phyloP scores from a whole-genome alignment of 2,888 invertebrate species.

The Argyresthia goedartella region DNA sequence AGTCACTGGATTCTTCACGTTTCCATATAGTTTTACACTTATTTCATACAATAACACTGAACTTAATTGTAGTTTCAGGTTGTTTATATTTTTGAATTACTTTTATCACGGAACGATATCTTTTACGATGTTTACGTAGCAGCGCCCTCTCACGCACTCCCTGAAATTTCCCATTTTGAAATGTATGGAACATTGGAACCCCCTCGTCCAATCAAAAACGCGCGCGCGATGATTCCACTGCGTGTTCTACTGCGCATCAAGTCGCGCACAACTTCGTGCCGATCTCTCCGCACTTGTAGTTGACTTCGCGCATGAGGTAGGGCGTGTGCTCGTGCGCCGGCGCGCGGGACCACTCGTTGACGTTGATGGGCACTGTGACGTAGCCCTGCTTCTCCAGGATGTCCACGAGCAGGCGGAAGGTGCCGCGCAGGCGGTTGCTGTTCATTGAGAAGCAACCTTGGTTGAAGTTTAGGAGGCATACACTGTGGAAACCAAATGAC shows the following conservation, averaged over 20 bases:
- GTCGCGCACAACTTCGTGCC: constrained; percentile 41
- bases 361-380: constrained; percentile 66
- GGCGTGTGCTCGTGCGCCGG: constrained; percentile 72
- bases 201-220: neutral
- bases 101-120: too few relatives aligned
- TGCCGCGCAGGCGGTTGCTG: constrained; percentile 65
- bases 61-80: too few relatives aligned
- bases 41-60: too few relatives aligned
- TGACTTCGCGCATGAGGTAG: constrained; percentile 70
- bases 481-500: constrained; percentile 48
- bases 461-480: constrained; percentile 67
- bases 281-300: constrained; percentile 59
- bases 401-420: constrained; percentile 60
- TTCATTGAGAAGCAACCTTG: constrained; percentile 71
- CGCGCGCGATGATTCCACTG: neutral
- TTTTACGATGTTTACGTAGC: too few relatives aligned
- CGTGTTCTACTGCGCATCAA: constrained; percentile 20
- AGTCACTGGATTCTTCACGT: too few relatives aligned
- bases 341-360: constrained; percentile 62
- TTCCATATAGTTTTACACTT: too few relatives aligned
- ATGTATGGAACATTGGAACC: neutral
- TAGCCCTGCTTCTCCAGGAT: constrained; percentile 70
- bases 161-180: too few relatives aligned
- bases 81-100: too few relatives aligned
- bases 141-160: too few relatives aligned